Percentiles rank a stretch among this genome's conserved stretches.
Evolutionary conservation across 2,113 vertebrate genomes (phyloP).

Genomic region (Chrysemys picta): DNA sequence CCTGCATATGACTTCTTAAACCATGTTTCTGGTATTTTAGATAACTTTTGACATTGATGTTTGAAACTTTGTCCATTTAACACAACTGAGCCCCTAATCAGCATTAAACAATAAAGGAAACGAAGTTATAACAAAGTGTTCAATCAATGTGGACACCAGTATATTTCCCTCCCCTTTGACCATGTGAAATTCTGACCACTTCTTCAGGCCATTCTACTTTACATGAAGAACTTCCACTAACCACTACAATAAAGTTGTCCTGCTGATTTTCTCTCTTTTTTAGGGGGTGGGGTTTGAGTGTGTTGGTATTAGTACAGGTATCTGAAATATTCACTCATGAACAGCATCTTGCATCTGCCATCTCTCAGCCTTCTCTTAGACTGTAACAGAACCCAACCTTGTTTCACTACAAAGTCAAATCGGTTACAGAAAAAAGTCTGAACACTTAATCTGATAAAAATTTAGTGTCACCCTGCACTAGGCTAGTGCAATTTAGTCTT

Average conservation of each 20-base stretch:
- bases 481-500: slow-evolving; percentile 39
- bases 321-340: background rate
- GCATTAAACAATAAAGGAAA: background rate
- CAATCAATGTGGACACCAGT: background rate
- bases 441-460: slow-evolving; percentile 51
- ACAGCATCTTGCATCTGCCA: slow-evolving; percentile 10
- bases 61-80: background rate
- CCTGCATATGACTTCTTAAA: background rate
- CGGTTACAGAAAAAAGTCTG: slow-evolving; percentile 17
- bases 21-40: background rate
- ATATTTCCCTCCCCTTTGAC: background rate
- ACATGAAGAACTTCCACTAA: slow-evolving; percentile 16
- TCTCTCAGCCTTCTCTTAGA: background rate
- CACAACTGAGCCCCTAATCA: background rate
- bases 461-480: slow-evolving; percentile 43
- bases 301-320: background rate
- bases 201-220: background rate
- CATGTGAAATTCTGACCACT: background rate
- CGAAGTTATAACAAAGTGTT: background rate
- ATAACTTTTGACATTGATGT: background rate
- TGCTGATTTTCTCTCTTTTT: slow-evolving; percentile 17
- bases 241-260: background rate
- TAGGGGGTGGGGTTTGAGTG: background rate
- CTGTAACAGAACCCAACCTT: background rate
- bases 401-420: slow-evolving; percentile 1